Conservation (phyloP, 2,113 vertebrate species). For the Tychaedon coryphoeus region DNA sequence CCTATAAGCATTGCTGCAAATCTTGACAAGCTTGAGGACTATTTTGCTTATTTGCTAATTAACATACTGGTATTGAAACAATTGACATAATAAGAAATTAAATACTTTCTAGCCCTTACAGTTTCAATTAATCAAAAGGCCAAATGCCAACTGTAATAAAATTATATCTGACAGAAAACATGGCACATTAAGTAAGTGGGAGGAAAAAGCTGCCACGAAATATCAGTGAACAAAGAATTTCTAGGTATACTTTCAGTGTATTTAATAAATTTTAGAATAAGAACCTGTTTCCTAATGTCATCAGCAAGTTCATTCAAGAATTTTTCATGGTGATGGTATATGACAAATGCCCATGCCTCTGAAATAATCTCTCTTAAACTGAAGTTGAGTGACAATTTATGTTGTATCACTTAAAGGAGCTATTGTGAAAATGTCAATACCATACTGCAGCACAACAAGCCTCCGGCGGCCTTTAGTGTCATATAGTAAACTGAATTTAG, state of each 20-base stretch:
- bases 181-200: neutral
- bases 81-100: neutral
- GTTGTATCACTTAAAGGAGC: neutral
- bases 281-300: neutral
- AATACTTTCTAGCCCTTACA: neutral
- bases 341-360: neutral
- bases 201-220: neutral
- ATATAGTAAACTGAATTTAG: slow-evolving; percentile 25
- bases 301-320: neutral
- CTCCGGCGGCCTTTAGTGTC: neutral
- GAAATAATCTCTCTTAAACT: neutral
- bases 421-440: neutral
- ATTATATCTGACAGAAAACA: neutral
- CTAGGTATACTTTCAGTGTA: neutral
- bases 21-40: neutral
- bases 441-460: neutral
- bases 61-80: neutral
- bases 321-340: neutral
- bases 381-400: neutral
- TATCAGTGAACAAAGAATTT: neutral
- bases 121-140: neutral
- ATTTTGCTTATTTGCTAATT: neutral
- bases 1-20: neutral
- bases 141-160: neutral
- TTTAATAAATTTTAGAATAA: neutral